A percentile compares a stretch with the other conserved stretches of the same genome.
These are phyloP conservation scores for Kradibia gibbosae DNA, from an alignment of 1,140 invertebrate species.

Conservation along the genomic window DNA sequence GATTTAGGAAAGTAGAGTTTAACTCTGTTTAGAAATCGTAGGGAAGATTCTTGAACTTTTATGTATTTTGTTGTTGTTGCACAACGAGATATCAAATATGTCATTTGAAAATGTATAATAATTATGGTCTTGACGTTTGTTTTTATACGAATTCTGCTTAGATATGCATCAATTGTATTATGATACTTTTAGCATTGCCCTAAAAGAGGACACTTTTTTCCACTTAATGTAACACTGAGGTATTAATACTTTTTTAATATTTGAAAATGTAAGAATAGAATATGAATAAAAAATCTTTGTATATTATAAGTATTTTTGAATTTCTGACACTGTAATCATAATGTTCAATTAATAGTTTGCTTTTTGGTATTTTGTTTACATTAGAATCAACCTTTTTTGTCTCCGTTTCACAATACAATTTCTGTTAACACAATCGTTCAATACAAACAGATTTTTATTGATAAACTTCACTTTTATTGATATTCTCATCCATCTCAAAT, in stretches of 20 bases:
- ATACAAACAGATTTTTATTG: background rate
- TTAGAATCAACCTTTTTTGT: slow-evolving; percentile 33
- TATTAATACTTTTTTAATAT: slow-evolving; percentile 51
- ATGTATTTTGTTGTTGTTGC: slow-evolving; percentile 34
- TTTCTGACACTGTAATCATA: background rate
- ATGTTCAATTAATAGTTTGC: background rate
- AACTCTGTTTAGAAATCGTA: slow-evolving; percentile 53
- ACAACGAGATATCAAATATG: background rate
- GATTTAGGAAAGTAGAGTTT: slow-evolving; percentile 60
- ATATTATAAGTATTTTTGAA: background rate
- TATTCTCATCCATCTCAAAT: slow-evolving; percentile 25
- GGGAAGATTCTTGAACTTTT: slow-evolving; percentile 40
- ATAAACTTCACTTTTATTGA: background rate
- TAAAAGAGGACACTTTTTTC: slow-evolving; percentile 60
- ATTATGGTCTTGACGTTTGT: slow-evolving; percentile 50
- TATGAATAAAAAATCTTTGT: slow-evolving; percentile 9
- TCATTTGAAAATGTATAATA: background rate
- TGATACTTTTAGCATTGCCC: slow-evolving; percentile 49
- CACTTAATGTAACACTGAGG: slow-evolving; percentile 59
- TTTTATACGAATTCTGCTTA: slow-evolving; percentile 56
- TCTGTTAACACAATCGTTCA: background rate
- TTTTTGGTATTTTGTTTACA: background rate
- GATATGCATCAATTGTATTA: background rate
- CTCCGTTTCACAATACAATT: background rate
- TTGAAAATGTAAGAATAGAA: slow-evolving; percentile 17